A percentile compares a stretch with the other conserved stretches of the same genome.
Evolutionary conservation across 2,797 vertebrate species (phyloP).

Genomic region (Parambassis ranga): DNA sequence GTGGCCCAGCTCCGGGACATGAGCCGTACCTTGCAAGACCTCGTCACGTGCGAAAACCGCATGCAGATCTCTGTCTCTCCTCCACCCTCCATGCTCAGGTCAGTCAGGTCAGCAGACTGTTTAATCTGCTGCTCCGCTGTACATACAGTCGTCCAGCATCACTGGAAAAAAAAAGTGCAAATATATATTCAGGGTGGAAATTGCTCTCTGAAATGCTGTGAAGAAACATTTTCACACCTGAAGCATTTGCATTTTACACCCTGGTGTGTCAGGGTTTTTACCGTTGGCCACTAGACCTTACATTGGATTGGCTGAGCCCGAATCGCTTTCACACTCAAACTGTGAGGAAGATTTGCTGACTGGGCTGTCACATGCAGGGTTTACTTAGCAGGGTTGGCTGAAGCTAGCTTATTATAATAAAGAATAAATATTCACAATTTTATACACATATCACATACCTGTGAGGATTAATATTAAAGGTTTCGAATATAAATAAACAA

Average conservation of each 20-base stretch:
- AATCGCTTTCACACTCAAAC: background rate
- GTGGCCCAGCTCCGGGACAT: constrained; percentile 79
- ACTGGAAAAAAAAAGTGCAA: constrained; percentile 9
- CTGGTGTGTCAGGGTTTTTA: background rate
- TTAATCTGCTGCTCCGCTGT: background rate
- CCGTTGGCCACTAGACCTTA: background rate
- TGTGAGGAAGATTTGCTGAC: background rate
- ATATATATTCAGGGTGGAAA: constrained; percentile 21
- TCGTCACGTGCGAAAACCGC: constrained; percentile 75
- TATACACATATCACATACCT: background rate
- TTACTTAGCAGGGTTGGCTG: background rate
- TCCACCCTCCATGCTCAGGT: constrained; percentile 83
- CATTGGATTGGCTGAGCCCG: background rate
- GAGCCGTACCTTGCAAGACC: constrained; percentile 79
- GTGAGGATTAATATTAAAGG: too few species aligned
- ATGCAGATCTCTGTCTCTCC: constrained; percentile 72
- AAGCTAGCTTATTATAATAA: background rate
- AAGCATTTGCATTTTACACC: constrained; percentile 4
- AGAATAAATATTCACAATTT: too few species aligned
- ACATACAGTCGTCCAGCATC: background rate
- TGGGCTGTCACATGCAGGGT: background rate
- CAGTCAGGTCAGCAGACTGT: constrained; percentile 3
- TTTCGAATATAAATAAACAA: too few species aligned
- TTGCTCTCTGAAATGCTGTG: background rate
- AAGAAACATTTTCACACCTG: constrained; percentile 18